Evolutionary conservation across 2,797 vertebrate species (phyloP).

Genomic region (Fundulus diaphanus): DNA sequence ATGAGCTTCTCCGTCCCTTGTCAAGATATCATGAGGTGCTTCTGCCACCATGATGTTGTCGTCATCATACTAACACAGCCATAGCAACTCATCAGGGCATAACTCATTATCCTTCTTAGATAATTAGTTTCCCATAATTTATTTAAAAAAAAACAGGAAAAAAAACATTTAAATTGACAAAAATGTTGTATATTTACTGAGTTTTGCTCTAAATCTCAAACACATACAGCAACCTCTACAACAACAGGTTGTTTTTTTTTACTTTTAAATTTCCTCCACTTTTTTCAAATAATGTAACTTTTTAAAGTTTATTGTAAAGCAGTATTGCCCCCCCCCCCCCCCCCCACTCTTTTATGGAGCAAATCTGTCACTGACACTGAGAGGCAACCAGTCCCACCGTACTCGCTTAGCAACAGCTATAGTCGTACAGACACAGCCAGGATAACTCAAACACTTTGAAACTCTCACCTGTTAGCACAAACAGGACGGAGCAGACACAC

Average conservation of each 20-base stretch:
- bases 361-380: not conserved
- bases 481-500: slow-evolving; percentile 56
- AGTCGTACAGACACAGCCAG: slow-evolving; percentile 23
- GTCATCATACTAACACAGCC: not conserved
- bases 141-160: not conserved
- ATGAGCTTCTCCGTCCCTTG: not conserved
- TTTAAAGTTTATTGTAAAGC: not conserved
- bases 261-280: not conserved
- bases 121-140: not conserved
- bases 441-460: slow-evolving; percentile 2
- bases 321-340: not conserved
- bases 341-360: too few relatives aligned
- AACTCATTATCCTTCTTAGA: not conserved
- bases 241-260: not conserved
- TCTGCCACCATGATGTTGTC: not conserved
- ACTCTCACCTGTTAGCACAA: slow-evolving; percentile 78
- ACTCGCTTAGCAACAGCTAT: not conserved
- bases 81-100: not conserved
- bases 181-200: slow-evolving; percentile 20
- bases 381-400: not conserved
- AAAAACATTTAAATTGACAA: not conserved
- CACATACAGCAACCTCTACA: slow-evolving; percentile 41
- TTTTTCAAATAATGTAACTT: not conserved
- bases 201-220: slow-evolving; percentile 21
- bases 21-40: not conserved